Evolutionary conservation across 1,140 invertebrate genomes (phyloP).

Genomic region (Sinella curviseta): DNA sequence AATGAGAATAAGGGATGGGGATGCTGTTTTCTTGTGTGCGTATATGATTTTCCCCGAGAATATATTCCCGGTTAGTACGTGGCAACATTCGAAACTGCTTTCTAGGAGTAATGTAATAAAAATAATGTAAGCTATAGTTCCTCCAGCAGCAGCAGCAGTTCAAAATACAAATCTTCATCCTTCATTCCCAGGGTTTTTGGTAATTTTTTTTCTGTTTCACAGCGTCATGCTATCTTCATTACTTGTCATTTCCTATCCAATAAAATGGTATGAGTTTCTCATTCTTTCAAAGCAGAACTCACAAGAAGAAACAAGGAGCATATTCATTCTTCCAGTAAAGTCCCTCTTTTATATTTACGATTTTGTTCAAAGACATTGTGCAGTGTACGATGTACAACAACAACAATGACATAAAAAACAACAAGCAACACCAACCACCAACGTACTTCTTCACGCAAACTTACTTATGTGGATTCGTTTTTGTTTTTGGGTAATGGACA

Average conservation of each 20-base stretch:
- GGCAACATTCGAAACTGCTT: neutral
- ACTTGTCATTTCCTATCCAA: too few species aligned
- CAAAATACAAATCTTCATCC: constrained; percentile 45
- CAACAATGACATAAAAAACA: too few species aligned
- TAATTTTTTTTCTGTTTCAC: constrained; percentile 7
- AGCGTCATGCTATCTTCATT: neutral
- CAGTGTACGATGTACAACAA: too few species aligned
- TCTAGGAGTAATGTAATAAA: constrained; percentile 26
- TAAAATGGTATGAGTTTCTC: too few species aligned
- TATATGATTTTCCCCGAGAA: neutral
- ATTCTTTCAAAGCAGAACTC: too few species aligned
- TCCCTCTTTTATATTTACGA: constrained; percentile 2
- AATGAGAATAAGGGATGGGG: neutral
- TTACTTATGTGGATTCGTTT: too few species aligned
- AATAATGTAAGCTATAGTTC: constrained; percentile 5
- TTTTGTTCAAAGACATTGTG: neutral
- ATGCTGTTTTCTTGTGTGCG: neutral
- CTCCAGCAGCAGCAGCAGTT: too few species aligned
- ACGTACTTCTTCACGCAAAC: too few species aligned
- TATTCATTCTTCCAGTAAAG: neutral
- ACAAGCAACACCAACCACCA: too few species aligned
- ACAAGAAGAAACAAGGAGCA: too few species aligned
- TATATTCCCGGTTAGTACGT: neutral
- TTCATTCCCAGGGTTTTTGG: constrained; percentile 31
- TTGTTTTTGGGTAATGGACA: too few species aligned